A percentile compares a stretch with the other conserved stretches of the same genome.
These are phyloP conservation scores for Cygnus atratus DNA, from an alignment of 2,113 vertebrate genomes.

Conservation along the genomic window DNA sequence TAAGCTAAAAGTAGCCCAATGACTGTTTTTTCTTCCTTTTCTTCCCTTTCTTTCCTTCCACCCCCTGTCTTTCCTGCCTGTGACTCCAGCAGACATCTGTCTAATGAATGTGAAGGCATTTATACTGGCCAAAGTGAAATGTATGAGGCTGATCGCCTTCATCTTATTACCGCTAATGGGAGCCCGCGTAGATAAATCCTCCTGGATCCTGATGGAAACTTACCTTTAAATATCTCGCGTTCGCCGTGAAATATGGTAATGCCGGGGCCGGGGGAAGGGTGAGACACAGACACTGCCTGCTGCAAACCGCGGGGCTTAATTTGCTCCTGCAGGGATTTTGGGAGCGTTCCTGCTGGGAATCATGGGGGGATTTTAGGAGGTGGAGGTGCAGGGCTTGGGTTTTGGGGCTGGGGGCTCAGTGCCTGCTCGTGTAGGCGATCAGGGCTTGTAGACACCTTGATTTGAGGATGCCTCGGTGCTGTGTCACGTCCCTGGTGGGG, in stretches of 20 bases:
- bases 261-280: neutral
- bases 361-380: neutral
- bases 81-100: constrained; percentile 9
- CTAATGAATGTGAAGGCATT: constrained; percentile 39
- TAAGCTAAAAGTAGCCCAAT: neutral
- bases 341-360: neutral
- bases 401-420: neutral
- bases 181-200: constrained; percentile 59
- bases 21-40: neutral
- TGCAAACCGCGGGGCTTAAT: neutral
- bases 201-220: constrained; percentile 46
- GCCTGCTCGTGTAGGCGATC: neutral
- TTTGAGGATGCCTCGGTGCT: no score
- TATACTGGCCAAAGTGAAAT: constrained; percentile 41
- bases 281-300: neutral
- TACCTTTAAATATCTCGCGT: constrained; percentile 7
- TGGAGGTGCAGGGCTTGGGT: neutral
- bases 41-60: neutral
- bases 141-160: constrained; percentile 57
- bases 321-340: fast-evolving
- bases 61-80: neutral
- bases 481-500: neutral
- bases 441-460: neutral
- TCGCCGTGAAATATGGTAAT: neutral
- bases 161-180: constrained; percentile 65